Conservation (phyloP, 1,140 invertebrate genomes). For the Hypothenemus hampei region DNA sequence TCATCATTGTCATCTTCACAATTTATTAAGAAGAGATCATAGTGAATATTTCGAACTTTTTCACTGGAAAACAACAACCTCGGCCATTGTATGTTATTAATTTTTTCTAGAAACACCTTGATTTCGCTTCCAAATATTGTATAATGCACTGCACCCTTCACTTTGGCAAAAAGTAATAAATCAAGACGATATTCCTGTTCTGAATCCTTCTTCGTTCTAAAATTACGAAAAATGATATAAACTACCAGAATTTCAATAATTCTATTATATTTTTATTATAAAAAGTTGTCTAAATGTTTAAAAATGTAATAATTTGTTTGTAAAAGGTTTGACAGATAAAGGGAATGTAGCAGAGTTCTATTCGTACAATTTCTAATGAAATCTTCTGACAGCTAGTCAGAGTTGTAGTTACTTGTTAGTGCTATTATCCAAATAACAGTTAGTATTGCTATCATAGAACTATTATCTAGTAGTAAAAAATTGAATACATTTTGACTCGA, state of each 20-base stretch:
- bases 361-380: no score
- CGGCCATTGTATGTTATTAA: slow-evolving; percentile 30
- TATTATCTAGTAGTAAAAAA: no score
- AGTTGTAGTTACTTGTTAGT: no score
- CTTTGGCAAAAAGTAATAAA: slow-evolving; percentile 29
- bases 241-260: not conserved
- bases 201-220: slow-evolving; percentile 10
- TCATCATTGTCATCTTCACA: slow-evolving; percentile 15
- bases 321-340: not conserved
- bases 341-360: not conserved
- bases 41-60: slow-evolving; percentile 32
- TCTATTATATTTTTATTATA: not conserved
- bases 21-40: slow-evolving; percentile 24
- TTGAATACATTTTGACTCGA: no score
- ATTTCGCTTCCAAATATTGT: slow-evolving; percentile 28
- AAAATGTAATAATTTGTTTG: not conserved
- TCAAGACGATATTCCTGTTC: slow-evolving; percentile 34
- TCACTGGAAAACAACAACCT: slow-evolving; percentile 24
- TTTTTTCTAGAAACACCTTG: slow-evolving; percentile 31
- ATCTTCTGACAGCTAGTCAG: no score
- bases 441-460: no score
- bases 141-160: slow-evolving; percentile 27
- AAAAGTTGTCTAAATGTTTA: not conserved
- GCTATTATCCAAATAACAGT: no score
- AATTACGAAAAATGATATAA: not conserved